phyloP scores from a whole-genome alignment of 2,888 invertebrate species.

The Cenopis cana region DNA sequence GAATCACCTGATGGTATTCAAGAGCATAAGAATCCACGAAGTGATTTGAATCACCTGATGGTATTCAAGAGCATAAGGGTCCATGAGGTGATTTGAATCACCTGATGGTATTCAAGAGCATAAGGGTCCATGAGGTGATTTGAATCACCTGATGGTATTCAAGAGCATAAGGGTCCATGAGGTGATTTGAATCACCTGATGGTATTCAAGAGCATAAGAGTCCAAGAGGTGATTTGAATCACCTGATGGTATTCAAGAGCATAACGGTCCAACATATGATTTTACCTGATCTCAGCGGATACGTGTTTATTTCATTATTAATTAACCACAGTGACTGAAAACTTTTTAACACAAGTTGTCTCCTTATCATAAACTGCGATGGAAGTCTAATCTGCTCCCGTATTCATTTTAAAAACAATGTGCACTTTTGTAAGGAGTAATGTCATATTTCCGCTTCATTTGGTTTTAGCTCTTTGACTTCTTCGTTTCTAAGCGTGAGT shows the following conservation, averaged over 20 bases:
- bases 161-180: too few species aligned
- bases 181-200: not conserved
- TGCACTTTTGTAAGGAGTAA: slow-evolving; percentile 16
- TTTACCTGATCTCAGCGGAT: not conserved
- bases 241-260: too few species aligned
- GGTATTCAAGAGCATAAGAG: too few species aligned
- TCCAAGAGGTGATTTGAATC: not conserved
- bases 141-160: not conserved
- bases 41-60: not conserved
- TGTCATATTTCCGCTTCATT: slow-evolving; percentile 19
- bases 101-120: not conserved
- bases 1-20: not conserved
- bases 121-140: not conserved
- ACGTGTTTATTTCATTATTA: not conserved
- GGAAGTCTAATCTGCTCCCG: slow-evolving; percentile 15
- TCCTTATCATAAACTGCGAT: not conserved
- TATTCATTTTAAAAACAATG: slow-evolving; percentile 7
- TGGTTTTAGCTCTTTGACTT: slow-evolving; percentile 18
- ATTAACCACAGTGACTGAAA: slow-evolving; percentile 27
- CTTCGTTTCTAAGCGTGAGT: not conserved
- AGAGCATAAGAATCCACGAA: too few species aligned
- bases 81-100: not conserved
- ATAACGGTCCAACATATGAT: not conserved
- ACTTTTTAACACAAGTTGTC: slow-evolving; percentile 31
- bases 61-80: too few species aligned